Evolutionary conservation across 2,888 invertebrate genomes (phyloP).

Genomic region (Mesorhabditis belari): DNA sequence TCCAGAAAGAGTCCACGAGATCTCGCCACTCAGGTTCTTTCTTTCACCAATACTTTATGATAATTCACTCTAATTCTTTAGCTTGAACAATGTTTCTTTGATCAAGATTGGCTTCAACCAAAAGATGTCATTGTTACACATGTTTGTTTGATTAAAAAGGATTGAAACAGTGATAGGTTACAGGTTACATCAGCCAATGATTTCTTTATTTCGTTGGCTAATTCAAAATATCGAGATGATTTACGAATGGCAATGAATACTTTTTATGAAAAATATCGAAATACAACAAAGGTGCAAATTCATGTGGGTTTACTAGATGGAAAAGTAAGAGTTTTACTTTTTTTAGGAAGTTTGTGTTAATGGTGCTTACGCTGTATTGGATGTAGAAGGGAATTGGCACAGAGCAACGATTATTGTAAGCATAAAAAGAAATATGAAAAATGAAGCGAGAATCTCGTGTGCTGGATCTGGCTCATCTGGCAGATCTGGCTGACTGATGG

Average conservation of each 20-base stretch:
- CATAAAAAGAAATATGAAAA: neutral
- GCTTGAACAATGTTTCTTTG: neutral
- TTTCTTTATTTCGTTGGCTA: neutral
- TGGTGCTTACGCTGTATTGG: constrained; percentile 31
- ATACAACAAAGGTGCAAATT: neutral
- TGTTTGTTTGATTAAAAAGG: neutral
- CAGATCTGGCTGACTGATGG: constrained; percentile 31
- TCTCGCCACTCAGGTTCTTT: neutral
- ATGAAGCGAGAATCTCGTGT: neutral
- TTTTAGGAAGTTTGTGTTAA: constrained; percentile 28
- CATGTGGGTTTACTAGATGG: neutral
- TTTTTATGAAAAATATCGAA: neutral
- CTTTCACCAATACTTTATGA: neutral
- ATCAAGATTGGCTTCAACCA: neutral
- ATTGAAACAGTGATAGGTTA: neutral
- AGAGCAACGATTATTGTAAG: constrained; percentile 22
- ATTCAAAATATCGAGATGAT: neutral
- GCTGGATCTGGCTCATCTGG: too few species aligned
- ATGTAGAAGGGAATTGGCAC: constrained; percentile 31
- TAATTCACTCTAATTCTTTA: neutral
- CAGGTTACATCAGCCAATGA: neutral
- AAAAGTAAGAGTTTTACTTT: neutral
- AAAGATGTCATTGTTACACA: neutral
- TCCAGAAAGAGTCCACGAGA: neutral
- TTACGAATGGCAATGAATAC: neutral